Evolutionary conservation across 1,140 invertebrate species (phyloP), one percentile per base, ranked within the genome.

Genomic region (Ceratosolen fusciceps): DNA sequence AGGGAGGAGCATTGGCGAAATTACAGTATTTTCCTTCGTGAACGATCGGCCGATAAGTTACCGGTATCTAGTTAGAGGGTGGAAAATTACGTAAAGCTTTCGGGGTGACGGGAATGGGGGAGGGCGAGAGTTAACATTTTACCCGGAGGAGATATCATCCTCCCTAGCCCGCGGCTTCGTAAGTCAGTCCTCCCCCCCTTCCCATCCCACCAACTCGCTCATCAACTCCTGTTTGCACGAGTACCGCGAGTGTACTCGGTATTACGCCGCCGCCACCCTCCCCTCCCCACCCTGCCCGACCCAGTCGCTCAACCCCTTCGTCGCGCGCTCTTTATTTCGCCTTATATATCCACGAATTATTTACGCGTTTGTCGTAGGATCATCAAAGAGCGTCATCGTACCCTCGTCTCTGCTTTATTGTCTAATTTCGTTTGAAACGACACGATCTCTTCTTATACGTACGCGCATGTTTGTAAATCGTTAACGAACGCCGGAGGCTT

Each of bases 171-270:
- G 10, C n/a, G 26, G 24, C 58, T 34, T 34, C 58, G n/a, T n/a
- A 58, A 58, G 29, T 26, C 12, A 58, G 9, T 58, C 26, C 1
- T 58, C 8, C 26, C 19, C 29, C 58, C 31, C 14, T n/a, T 34
- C 4, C 12, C 7, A 26, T 12, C 24, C n/a, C 26, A 26, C n/a
- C n/a, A n/a, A n/a, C n/a, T n/a, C n/a, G 34, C 1, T 62, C 26
- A 62, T 62, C 58, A 31, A 34, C 58, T 34, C 12, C 29, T 62
- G 34, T 62, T 62, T 62, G 29, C 58, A 62, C 58, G 29, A 62
- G 29, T 62, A 62, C 58, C 12, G 14, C 4, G 14, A 62, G 34
- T 19, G 26, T 34, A 62, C 58, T 29, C 34, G n/a, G n/a, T n/a
- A n/a, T 62, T 62, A 19, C 58, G 9, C 58, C 21, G 14, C 1